phyloP scores from a whole-genome alignment of 2,797 vertebrate genomes.

The Discoglossus pictus region DNA sequence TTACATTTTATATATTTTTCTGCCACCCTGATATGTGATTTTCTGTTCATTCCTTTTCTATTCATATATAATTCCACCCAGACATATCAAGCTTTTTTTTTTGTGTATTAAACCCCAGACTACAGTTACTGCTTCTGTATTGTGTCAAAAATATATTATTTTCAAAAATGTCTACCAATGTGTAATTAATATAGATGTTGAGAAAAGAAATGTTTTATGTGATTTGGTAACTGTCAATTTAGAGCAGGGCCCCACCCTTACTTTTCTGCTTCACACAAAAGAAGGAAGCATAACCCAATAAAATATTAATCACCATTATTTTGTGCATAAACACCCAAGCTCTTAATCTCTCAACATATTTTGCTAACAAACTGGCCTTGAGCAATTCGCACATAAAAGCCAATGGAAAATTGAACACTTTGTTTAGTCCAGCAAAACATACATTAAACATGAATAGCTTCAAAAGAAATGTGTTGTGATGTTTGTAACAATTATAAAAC shows the following conservation, averaged over 20 bases:
- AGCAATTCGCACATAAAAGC: constrained; percentile 1
- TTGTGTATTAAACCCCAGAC: no score
- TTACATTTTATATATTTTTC: no score
- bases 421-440: background rate
- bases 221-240: constrained; percentile 5
- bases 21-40: no score
- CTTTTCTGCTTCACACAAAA: constrained; percentile 10
- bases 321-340: constrained; percentile 3
- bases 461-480: background rate
- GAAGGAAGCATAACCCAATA: constrained; percentile 11
- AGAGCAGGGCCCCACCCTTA: background rate
- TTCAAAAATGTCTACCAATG: background rate
- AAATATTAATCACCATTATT: constrained; percentile 16
- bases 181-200: background rate
- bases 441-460: background rate
- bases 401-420: background rate
- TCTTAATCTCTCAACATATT: constrained; percentile 8
- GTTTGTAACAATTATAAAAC: no score
- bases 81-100: no score
- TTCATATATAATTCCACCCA: no score
- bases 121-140: no score
- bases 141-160: background rate
- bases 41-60: no score
- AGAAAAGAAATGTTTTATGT: background rate
- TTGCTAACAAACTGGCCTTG: constrained; percentile 6